Percentiles rank a stretch among this genome's conserved stretches.
phyloP scores from a whole-genome alignment of 1,140 invertebrate genomes.

The Myzus persicae region DNA sequence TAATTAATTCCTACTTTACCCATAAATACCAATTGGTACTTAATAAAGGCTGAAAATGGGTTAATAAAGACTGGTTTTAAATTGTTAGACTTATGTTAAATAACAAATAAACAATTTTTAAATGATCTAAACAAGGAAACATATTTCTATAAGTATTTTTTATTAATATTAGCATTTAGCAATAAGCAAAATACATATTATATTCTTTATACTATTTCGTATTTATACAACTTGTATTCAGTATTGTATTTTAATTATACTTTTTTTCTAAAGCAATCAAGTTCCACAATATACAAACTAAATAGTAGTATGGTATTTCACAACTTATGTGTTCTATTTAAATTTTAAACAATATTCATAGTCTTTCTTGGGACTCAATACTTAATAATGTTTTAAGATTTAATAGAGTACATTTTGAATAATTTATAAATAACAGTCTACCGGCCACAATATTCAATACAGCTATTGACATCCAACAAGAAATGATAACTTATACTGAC shows the following conservation, averaged over 20 bases:
- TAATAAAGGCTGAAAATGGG: conserved; percentile 5
- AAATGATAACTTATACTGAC: background rate
- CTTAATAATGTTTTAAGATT: background rate
- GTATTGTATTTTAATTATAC: background rate
- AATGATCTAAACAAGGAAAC: background rate
- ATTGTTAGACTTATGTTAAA: background rate
- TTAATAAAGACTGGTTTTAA: conserved; percentile 1
- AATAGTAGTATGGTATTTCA: background rate
- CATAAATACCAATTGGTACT: background rate
- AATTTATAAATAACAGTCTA: background rate
- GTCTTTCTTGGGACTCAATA: background rate
- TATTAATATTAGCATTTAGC: conserved; percentile 18
- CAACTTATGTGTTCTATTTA: background rate
- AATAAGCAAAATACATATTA: conserved; percentile 4
- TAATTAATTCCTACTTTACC: conserved; percentile 16
- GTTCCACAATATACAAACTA: background rate
- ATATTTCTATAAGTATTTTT: background rate
- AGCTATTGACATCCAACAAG: background rate
- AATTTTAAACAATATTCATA: background rate
- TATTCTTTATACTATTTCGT: background rate
- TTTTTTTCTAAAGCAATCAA: conserved; percentile 2
- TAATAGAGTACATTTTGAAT: no score
- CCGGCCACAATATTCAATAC: background rate
- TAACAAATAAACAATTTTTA: background rate
- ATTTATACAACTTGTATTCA: background rate